A percentile compares a stretch with the other conserved stretches of the same genome.
These are phyloP conservation scores for Montipora sp. DNA, from an alignment of 64 coral and sea anemone species.

Conservation along the genomic window DNA sequence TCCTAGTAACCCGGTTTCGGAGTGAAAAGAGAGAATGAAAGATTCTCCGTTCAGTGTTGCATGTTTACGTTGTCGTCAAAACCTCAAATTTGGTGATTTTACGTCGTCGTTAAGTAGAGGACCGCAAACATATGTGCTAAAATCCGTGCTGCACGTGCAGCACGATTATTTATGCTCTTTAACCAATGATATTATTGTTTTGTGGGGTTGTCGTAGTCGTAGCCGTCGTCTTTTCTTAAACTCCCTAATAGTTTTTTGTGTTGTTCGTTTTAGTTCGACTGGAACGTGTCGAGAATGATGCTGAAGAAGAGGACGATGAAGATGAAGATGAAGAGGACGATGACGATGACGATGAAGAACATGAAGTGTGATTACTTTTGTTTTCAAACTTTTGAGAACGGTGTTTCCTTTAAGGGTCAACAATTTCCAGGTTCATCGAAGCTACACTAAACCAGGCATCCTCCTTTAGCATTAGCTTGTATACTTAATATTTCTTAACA, in stretches of 20 bases:
- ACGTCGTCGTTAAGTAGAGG: too few species aligned
- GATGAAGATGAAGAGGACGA: conserved; percentile 27
- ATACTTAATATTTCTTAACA: not conserved
- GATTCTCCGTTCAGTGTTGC: too few species aligned
- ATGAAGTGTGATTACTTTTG: conserved; percentile 18
- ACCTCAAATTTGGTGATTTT: too few species aligned
- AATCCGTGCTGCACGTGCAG: too few species aligned
- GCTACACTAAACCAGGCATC: not conserved
- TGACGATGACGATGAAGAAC: conserved; percentile 12
- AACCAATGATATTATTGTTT: too few species aligned
- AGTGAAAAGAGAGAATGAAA: too few species aligned
- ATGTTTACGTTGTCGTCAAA: too few species aligned
- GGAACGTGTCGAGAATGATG: conserved; percentile 55
- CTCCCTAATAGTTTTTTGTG: not conserved
- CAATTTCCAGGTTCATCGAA: not conserved
- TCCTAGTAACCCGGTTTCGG: too few species aligned
- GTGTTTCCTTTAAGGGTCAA: not conserved
- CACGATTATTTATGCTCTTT: too few species aligned
- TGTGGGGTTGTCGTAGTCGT: too few species aligned
- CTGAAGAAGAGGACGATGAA: not conserved
- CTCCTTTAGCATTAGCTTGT: not conserved
- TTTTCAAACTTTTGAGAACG: not conserved
- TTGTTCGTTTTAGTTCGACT: conserved; percentile 42
- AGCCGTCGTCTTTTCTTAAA: too few species aligned
- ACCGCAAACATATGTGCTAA: too few species aligned